phyloP scores from a whole-genome alignment of 2,888 invertebrate species.

The Lepidonotus clava region DNA sequence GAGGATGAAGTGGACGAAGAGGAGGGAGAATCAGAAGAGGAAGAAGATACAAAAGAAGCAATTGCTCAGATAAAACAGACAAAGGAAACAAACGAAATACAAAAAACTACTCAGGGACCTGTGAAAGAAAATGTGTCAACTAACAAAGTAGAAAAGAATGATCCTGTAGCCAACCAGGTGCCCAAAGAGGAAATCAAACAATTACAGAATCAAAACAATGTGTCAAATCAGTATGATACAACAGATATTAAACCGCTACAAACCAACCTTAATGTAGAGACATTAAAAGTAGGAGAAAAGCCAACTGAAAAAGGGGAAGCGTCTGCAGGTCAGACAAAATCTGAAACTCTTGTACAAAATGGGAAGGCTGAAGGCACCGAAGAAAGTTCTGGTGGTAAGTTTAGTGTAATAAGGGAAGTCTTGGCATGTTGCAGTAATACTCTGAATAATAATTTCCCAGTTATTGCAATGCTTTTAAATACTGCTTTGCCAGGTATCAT shows the following conservation, averaged over 20 bases:
- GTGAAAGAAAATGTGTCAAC: neutral
- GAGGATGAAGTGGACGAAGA: neutral
- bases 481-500: no score
- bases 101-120: neutral
- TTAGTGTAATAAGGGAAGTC: no score
- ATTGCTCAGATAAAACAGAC: neutral
- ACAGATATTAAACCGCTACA: no score
- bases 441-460: neutral
- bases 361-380: no score
- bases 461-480: no score
- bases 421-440: no score
- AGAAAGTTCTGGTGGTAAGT: no score
- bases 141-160: neutral
- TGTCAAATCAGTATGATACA: neutral
- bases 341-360: neutral
- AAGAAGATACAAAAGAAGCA: neutral
- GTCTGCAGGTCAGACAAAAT: neutral
- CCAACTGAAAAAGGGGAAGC: neutral
- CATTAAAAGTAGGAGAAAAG: no score
- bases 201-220: neutral
- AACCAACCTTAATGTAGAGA: no score
- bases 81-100: neutral
- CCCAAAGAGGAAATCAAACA: neutral
- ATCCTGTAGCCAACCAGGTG: no score
- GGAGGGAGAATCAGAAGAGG: conserved; percentile 26